Conservation (phyloP, 2,113 vertebrate genomes). For the Macroglossus sobrinus region DNA sequence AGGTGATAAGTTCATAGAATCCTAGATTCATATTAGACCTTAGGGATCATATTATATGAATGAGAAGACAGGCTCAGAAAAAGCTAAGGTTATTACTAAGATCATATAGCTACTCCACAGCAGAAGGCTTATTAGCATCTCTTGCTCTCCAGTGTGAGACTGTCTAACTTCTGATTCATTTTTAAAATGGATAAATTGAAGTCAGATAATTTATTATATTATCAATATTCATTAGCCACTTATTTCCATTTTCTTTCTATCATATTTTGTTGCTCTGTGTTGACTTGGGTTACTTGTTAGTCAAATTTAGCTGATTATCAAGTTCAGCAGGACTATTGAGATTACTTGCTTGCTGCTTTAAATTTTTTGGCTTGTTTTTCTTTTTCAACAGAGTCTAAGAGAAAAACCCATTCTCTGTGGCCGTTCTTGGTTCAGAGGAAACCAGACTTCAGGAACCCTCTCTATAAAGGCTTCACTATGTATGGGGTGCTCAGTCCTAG, state of each 20-base stretch:
- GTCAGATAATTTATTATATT: neutral
- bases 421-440: conserved; percentile 85
- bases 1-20: neutral
- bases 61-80: neutral
- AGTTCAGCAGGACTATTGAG: neutral
- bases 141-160: neutral
- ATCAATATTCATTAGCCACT: neutral
- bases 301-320: conserved; percentile 20
- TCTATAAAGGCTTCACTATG: conserved; percentile 82
- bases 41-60: neutral
- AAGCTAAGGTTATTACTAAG: neutral
- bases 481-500: conserved; percentile 83
- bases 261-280: neutral
- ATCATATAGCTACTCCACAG: neutral
- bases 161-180: neutral
- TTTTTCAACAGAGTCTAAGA: conserved; percentile 82
- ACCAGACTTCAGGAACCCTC: conserved; percentile 83
- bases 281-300: conserved; percentile 10
- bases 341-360: neutral
- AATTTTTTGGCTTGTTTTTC: conserved; percentile 51
- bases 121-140: neutral
- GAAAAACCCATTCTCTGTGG: conserved; percentile 88
- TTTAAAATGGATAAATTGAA: neutral
- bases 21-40: neutral
- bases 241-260: neutral